Evolutionary conservation across 2,888 invertebrate species (phyloP), one percentile per base, ranked within the genome.

Genomic region (Trilocha varians): DNA sequence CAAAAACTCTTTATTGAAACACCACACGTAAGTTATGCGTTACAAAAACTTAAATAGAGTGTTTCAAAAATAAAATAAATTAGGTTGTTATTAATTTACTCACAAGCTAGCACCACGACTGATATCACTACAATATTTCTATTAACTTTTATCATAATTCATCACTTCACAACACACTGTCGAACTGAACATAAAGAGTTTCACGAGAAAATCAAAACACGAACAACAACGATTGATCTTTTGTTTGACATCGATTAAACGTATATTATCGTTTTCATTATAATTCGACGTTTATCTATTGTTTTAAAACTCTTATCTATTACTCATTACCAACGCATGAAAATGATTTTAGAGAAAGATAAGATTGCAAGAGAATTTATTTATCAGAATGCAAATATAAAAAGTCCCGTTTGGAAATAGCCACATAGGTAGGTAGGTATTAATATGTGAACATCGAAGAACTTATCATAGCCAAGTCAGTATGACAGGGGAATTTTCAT

Each of bases 341-440:
- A 49, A 55, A 53, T 57, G 72, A 70, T 75, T 63, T 44, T 47
- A 25, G 11, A 9, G 25, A 25, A 41, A 39, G 64, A 68, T 64
- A 56, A 50, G 61, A 57, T 57, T 43, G 47, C 17, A 4, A 11
- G 34, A 13, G 32, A 34, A 42, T 38, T 42, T 38, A 13, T 13
- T 39, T 39, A 39, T 25, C 18, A 8, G 14, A 25, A 25, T 3
- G 25, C 25, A 6, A 25, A 25, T n/a, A n/a, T n/a, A 25, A 25
- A 25, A 25, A 9, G 2, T 25, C 25, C 5, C 25, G 11, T 2
- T 25, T 25, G 25, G 1, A 25, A 25, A 18, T 9, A 25, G 25
- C 5, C 25, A 25, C 8, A 25, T 9, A 25, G 11, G 11, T 25
- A 25, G n/a, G n/a, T n/a, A n/a, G n/a, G n/a, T n/a, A n/a, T n/a